Base-by-base conservation (phyloP, 2,797 vertebrate species). In the Urophycis tenuis region DNA sequence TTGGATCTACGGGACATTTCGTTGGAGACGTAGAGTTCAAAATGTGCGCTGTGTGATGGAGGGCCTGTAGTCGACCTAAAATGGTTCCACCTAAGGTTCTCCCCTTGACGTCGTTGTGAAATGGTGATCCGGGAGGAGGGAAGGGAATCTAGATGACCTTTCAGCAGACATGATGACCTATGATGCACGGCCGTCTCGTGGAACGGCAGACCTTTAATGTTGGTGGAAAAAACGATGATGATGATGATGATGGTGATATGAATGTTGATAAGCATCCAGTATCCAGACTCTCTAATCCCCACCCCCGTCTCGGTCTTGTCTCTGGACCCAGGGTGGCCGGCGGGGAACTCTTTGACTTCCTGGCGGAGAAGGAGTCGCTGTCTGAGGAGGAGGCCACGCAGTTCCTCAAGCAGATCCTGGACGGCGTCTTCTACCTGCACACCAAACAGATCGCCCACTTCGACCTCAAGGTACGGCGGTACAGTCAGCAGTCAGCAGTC, bases 381-480 rank as follows among this genome's bases (percentile, higher is more conserved):
- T 96, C 96, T 0, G 97, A 99, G 89, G 97, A 99, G 82, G 97
- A 99, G 86, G 97, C 97, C 81, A 98, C 97, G 0, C 97, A 98
- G 91, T 99, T 99, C 92, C 96, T 99, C 79, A 98, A 98, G 83
- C 97, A 99, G 89, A 99, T 99, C 87, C 94, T 99, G 83, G 97
- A 97, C 14, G 97, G 97, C 33, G 97, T 99, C 87, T 92, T 94
- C 87, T 99, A 99, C 92, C 95, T 99, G 71, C 97, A 99, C 88
- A 94, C 94, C 78, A 96, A 97, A 84, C 93, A 94, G 36, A 98
- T 99, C 69, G 96, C 97, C 77, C 97, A 99, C 91, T 99, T 99
- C 80, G 97, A 99, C 92, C 96, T 99, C 32, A 99, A 99, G 97
- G 97, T 98, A 90, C 0, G 7, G 25, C 9, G 1, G 25, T 2